A percentile compares a stretch with the other conserved stretches of the same genome.
Evolutionary conservation across 2,797 vertebrate species (phyloP).

Genomic region (Arctocebus calabarensis): DNA sequence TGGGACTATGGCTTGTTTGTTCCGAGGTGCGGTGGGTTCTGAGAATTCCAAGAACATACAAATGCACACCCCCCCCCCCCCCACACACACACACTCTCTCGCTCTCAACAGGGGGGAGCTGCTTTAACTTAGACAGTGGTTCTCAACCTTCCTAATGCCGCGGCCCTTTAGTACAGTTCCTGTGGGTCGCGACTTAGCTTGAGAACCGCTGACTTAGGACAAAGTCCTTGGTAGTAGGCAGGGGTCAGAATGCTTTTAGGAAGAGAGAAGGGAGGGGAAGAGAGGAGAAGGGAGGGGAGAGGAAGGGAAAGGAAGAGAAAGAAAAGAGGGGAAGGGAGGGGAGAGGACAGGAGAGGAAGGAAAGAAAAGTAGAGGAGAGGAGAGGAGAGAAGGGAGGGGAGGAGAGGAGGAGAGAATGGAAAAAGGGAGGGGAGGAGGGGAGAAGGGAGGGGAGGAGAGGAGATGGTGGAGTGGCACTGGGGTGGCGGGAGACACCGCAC

Average conservation of each 20-base stretch:
- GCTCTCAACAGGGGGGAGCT: neutral
- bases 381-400: rapidly evolving
- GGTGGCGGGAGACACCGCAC: neutral
- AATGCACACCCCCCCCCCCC: rapidly evolving
- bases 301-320: neutral
- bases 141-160: no score
- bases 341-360: no score
- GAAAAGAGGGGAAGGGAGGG: no score
- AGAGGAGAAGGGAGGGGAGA: no score
- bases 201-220: neutral
- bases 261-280: neutral
- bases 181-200: no score
- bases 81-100: rapidly evolving
- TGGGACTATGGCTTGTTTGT: neutral
- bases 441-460: rapidly evolving
- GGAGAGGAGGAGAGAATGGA: neutral
- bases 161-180: no score
- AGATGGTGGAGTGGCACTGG: neutral
- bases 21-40: neutral
- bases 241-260: neutral
- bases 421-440: neutral
- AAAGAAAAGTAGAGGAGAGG: no score
- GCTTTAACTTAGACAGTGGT: neutral
- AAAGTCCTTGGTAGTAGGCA: neutral
- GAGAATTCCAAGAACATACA: neutral